A percentile compares a stretch with the other conserved stretches of the same genome.
phyloP scores from a whole-genome alignment of 2,113 vertebrate species.

The Cynocephalus volans region DNA sequence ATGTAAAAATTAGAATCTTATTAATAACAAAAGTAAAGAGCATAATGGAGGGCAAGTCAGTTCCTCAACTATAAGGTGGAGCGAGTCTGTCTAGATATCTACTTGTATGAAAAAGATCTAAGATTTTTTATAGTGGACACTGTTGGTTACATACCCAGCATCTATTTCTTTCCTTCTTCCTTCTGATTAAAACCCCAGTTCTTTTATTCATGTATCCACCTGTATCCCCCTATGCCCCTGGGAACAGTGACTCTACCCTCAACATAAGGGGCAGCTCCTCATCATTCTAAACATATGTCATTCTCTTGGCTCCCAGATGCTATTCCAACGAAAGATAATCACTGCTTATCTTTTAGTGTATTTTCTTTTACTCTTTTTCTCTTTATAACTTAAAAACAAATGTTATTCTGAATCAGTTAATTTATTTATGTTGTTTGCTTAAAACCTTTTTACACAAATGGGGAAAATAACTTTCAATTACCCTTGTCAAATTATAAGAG shows the following conservation, averaged over 20 bases:
- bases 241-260: neutral
- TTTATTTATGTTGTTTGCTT: neutral
- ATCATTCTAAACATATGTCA: neutral
- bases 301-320: neutral
- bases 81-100: neutral
- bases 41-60: neutral
- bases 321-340: neutral
- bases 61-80: neutral
- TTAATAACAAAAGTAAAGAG: neutral
- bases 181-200: neutral
- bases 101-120: neutral
- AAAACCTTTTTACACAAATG: neutral
- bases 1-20: neutral
- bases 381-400: slow-evolving; percentile 9
- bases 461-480: slow-evolving; percentile 38
- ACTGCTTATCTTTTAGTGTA: neutral
- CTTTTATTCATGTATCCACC: neutral
- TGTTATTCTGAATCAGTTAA: neutral
- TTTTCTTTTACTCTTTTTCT: neutral
- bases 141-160: neutral
- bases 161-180: neutral
- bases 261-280: no score
- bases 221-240: neutral
- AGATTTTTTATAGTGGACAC: neutral
- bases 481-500: neutral